These are phyloP conservation scores for Etheostoma nigrum DNA, from an alignment of 2,797 vertebrate genomes.

Conservation along the genomic window DNA sequence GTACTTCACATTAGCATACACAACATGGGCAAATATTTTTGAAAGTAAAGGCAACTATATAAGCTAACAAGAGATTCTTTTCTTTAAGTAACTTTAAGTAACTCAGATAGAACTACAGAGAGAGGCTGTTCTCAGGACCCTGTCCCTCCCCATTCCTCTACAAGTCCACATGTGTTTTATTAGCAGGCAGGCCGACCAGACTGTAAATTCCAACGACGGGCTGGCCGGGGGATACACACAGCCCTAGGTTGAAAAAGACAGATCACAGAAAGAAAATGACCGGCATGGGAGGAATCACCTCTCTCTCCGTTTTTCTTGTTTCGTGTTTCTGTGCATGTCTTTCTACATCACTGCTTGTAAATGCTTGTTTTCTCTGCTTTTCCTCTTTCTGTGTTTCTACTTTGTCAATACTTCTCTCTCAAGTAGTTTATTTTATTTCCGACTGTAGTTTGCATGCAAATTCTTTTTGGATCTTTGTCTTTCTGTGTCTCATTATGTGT, in stretches of 20 bases:
- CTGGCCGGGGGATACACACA: conserved; percentile 70
- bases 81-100: conserved; percentile 18
- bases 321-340: neutral
- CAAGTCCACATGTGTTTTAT: conserved; percentile 87
- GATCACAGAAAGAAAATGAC: conserved; percentile 57
- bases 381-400: neutral
- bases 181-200: conserved; percentile 78
- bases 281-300: conserved; percentile 46
- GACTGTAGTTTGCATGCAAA: conserved; percentile 37
- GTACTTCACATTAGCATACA: neutral
- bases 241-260: conserved; percentile 61
- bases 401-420: conserved; percentile 10
- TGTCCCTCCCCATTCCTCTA: conserved; percentile 79
- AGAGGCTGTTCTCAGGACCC: conserved; percentile 65
- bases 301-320: conserved; percentile 25
- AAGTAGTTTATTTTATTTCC: conserved; percentile 41
- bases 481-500: conserved; percentile 29
- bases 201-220: conserved; percentile 82
- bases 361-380: neutral
- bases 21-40: neutral
- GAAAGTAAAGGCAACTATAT: neutral
- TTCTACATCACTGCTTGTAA: neutral
- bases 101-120: conserved; percentile 49
- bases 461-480: conserved; percentile 22
- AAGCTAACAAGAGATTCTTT: neutral